These are phyloP conservation scores for Cyanoderma ruficeps DNA, from an alignment of 2,113 vertebrate genomes.

Conservation along the genomic window DNA sequence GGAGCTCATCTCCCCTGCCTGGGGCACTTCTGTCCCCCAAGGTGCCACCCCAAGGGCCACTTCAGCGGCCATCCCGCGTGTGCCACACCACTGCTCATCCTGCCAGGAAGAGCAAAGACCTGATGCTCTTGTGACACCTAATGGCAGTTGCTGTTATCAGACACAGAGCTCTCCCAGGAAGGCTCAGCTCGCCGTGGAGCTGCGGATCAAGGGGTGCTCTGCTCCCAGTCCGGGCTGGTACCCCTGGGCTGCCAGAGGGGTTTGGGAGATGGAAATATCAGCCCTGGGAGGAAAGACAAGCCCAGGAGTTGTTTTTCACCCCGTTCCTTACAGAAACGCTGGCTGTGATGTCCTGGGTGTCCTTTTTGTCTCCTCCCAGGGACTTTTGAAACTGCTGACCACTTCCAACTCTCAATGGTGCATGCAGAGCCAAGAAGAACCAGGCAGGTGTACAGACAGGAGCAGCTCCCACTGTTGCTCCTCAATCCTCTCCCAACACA, in stretches of 20 bases:
- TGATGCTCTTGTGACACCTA: conserved; percentile 54
- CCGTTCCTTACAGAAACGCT: accelerated
- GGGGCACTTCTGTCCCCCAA: not conserved
- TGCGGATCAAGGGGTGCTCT: not conserved
- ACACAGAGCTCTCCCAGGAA: accelerated
- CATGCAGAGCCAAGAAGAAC: not conserved
- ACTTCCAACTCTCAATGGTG: not conserved
- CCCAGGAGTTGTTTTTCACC: not conserved
- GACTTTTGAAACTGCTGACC: not conserved
- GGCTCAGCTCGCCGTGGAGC: accelerated
- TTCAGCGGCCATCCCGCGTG: no score
- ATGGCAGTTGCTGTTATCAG: not conserved
- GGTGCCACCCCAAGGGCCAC: not conserved
- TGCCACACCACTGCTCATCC: not conserved
- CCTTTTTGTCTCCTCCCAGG: not conserved
- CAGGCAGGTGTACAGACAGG: not conserved
- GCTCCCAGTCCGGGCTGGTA: not conserved
- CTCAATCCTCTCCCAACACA: not conserved
- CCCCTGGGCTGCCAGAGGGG: not conserved
- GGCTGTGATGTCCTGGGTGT: not conserved
- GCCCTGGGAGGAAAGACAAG: not conserved
- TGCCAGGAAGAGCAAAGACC: not conserved
- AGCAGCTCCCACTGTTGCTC: not conserved
- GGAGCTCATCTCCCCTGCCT: not conserved
- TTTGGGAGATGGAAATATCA: not conserved